Evolutionary conservation across 2,113 vertebrate species (phyloP).

Genomic region (Brachyhypopomus gauderio): DNA sequence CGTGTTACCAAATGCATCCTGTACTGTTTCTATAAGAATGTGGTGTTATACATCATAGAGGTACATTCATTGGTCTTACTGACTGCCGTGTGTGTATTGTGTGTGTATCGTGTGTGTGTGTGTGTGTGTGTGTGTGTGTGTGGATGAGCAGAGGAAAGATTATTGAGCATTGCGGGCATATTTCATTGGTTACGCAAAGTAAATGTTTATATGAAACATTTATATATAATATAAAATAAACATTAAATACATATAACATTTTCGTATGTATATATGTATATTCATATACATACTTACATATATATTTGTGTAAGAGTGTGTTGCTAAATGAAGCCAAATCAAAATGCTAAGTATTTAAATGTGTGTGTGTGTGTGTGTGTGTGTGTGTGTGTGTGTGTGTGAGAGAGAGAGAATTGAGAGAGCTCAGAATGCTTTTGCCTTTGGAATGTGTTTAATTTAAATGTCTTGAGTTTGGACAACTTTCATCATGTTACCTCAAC

Average conservation of each 20-base stretch:
- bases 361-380: too few relatives aligned
- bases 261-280: too few relatives aligned
- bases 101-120: background rate
- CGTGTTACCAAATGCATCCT: constrained; percentile 98
- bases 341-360: too few relatives aligned
- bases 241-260: too few relatives aligned
- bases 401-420: background rate
- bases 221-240: too few relatives aligned
- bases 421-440: background rate
- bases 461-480: constrained; percentile 6
- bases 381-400: constrained; percentile 1
- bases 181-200: background rate
- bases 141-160: background rate
- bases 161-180: too few relatives aligned
- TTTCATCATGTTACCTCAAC: constrained; percentile 22
- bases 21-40: constrained; percentile 99
- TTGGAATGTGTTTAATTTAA: constrained; percentile 31
- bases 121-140: background rate
- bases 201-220: too few relatives aligned
- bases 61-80: constrained; percentile 71
- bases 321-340: background rate
- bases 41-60: constrained; percentile 99
- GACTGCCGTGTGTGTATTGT: background rate
- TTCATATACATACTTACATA: too few relatives aligned
- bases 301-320: too few relatives aligned